These are phyloP conservation scores for Drosophila kanapiae DNA, from an alignment of 1,140 invertebrate genomes.

Conservation along the genomic window DNA sequence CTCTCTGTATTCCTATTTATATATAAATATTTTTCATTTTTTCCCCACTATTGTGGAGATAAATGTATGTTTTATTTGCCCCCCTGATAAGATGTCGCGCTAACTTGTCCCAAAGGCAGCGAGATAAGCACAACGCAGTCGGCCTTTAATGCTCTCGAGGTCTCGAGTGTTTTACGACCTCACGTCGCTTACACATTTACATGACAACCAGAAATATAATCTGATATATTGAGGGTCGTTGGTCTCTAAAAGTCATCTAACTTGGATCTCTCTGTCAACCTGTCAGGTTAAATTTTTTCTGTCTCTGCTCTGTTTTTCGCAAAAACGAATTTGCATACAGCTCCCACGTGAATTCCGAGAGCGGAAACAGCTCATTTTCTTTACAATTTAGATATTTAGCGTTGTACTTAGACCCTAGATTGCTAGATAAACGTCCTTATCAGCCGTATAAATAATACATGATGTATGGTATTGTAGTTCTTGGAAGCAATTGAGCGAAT, in stretches of 20 bases:
- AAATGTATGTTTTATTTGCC: conserved; percentile 46
- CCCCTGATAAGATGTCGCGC: conserved; percentile 61
- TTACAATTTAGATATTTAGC: conserved; percentile 58
- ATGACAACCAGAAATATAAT: conserved; percentile 57
- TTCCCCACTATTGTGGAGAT: conserved; percentile 20
- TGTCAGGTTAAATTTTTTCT: conserved; percentile 5
- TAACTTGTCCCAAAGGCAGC: conserved; percentile 39
- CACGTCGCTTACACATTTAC: conserved; percentile 55
- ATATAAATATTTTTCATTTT: conserved; percentile 2
- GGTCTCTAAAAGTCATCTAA: conserved; percentile 37
- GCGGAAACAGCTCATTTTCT: conserved; percentile 69
- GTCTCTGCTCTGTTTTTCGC: conserved; percentile 25
- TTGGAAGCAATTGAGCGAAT: conserved; percentile 16
- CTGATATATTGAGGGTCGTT: conserved; percentile 57
- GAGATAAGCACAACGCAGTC: conserved; percentile 34
- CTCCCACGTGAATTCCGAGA: conserved; percentile 46
- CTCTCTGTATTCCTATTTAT: not conserved
- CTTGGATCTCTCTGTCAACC: conserved; percentile 18
- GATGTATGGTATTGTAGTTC: conserved; percentile 10
- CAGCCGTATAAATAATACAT: conserved; percentile 32
- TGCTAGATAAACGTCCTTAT: conserved; percentile 46
- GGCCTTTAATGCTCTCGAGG: conserved; percentile 17
- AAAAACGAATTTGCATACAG: conserved; percentile 50
- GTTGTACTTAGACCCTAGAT: conserved; percentile 43
- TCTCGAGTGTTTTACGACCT: conserved; percentile 55